Conservation (phyloP, 1,140 invertebrate species). For the Drosophila pachea region DNA sequence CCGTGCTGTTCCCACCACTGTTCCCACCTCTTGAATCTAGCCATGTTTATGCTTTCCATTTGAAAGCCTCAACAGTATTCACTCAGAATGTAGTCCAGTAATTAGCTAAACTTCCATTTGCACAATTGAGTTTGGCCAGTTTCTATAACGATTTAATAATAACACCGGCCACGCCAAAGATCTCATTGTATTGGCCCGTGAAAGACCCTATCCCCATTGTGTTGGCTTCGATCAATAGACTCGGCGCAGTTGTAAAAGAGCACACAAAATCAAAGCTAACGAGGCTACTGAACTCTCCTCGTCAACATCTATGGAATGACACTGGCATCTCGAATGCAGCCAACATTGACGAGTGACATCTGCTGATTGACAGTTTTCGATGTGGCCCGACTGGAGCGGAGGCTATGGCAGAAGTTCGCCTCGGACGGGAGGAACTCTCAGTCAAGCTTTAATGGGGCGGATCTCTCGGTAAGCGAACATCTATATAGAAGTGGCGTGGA, state of each 20-base stretch:
- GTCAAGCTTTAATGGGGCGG: not conserved
- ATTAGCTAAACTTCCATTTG: not conserved
- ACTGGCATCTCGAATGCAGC: constrained; percentile 47
- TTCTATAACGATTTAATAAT: not conserved
- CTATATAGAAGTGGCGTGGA: too few species aligned
- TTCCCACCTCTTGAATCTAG: too few species aligned
- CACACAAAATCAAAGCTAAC: constrained; percentile 25
- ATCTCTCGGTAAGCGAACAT: too few species aligned
- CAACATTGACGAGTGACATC: constrained; percentile 53
- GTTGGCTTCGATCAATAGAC: not conserved
- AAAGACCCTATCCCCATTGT: not conserved
- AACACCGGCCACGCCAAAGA: not conserved
- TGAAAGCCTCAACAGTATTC: too few species aligned
- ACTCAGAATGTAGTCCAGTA: not conserved
- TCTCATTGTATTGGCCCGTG: too few species aligned
- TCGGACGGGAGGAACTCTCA: not conserved
- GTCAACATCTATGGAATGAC: constrained; percentile 43
- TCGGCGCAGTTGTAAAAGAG: constrained; percentile 3
- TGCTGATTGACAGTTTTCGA: constrained; percentile 54
- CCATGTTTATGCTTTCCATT: too few species aligned
- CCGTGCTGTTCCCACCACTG: too few species aligned
- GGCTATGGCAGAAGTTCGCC: not conserved
- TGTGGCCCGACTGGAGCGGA: constrained; percentile 15
- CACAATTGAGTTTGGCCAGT: not conserved
- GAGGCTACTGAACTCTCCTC: constrained; percentile 35